These are phyloP conservation scores for Gallinago paraguaiae DNA, from an alignment of 2,113 vertebrate species.

Conservation along the genomic window DNA sequence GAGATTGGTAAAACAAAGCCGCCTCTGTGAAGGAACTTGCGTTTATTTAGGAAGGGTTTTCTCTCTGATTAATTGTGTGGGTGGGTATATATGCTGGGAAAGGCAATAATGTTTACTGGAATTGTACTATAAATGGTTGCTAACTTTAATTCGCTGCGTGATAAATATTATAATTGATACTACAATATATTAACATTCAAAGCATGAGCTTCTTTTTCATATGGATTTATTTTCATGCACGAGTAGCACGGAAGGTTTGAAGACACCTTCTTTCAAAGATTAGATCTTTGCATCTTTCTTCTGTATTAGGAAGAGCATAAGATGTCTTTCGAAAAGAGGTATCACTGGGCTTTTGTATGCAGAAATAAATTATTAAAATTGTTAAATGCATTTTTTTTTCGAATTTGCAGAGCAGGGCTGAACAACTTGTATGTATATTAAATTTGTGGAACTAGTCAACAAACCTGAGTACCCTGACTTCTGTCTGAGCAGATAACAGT, in stretches of 20 bases:
- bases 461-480: background rate
- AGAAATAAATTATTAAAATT: constrained; percentile 1
- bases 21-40: background rate
- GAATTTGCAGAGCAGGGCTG: background rate
- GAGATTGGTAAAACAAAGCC: background rate
- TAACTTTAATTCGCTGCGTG: background rate
- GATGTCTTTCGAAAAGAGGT: background rate
- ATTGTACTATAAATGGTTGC: constrained; percentile 42
- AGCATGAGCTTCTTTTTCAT: background rate
- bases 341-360: background rate
- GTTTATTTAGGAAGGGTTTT: constrained; percentile 2
- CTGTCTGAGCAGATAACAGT: background rate
- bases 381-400: background rate
- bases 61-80: constrained; percentile 42
- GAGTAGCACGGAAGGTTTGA: background rate
- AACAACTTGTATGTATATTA: background rate
- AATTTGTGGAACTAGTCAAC: background rate
- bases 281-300: background rate
- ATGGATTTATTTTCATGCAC: background rate
- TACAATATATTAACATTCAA: constrained; percentile 25
- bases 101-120: constrained; percentile 54
- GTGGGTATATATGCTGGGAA: constrained; percentile 38
- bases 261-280: background rate
- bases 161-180: constrained; percentile 50
- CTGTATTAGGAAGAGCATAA: background rate